Evolutionary conservation across 2,888 invertebrate species (phyloP).

Genomic region (Drosophila nr. perissopoda): DNA sequence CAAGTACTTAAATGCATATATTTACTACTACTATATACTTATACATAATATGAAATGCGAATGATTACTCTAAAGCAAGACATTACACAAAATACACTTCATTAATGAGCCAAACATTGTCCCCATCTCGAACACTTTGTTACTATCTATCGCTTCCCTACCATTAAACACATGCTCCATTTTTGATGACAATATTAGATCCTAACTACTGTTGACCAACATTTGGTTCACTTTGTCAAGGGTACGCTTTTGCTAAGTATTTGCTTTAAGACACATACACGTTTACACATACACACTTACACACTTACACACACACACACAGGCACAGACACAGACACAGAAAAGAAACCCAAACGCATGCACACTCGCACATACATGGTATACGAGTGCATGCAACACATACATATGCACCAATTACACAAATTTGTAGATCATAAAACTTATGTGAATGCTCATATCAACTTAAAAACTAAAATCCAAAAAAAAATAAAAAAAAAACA

Average conservation of each 20-base stretch:
- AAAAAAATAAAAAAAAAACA: conserved; percentile 33
- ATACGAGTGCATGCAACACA: conserved; percentile 4
- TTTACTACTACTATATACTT: conserved; percentile 28
- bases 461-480: conserved; percentile 42
- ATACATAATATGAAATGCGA: conserved; percentile 18
- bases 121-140: conserved; percentile 9
- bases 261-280: conserved; percentile 19
- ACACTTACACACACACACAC: conserved; percentile 14
- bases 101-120: conserved; percentile 5
- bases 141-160: conserved; percentile 24
- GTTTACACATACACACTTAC: neutral
- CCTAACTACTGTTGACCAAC: conserved; percentile 55
- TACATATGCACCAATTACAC: conserved; percentile 7
- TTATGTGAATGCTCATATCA: conserved; percentile 80
- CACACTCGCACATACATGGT: conserved; percentile 17
- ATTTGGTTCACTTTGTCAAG: conserved; percentile 40
- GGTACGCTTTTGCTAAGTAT: conserved; percentile 44
- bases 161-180: conserved; percentile 46
- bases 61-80: conserved; percentile 3
- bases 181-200: conserved; percentile 78
- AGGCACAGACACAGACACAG: neutral
- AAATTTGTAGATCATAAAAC: conserved; percentile 44
- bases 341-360: conserved; percentile 8
- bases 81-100: neutral
- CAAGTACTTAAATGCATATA: conserved; percentile 38